These are phyloP conservation scores for Metellina segmentata DNA, from an alignment of 2,888 invertebrate species.

Conservation along the genomic window DNA sequence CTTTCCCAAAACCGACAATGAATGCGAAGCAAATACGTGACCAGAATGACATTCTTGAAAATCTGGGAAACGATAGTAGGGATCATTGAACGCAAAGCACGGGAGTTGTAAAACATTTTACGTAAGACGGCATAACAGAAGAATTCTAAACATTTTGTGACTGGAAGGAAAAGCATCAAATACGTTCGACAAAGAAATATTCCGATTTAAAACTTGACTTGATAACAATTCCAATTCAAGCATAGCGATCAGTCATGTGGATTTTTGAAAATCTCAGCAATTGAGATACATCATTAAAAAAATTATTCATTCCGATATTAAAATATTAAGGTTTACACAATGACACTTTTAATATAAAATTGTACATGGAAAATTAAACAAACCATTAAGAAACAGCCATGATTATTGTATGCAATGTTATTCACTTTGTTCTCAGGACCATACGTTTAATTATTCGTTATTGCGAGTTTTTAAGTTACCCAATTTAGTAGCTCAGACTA, in stretches of 20 bases:
- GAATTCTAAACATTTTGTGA: neutral
- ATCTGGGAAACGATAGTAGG: constrained; percentile 11
- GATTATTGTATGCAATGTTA: too few relatives aligned
- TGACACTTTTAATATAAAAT: too few relatives aligned
- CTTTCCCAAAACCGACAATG: neutral
- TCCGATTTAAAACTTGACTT: neutral
- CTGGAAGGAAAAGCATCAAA: neutral
- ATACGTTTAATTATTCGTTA: too few relatives aligned
- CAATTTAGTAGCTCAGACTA: too few relatives aligned
- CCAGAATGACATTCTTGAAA: constrained; percentile 15
- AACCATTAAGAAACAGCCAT: too few relatives aligned
- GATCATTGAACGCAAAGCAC: constrained; percentile 16
- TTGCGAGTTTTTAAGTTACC: too few relatives aligned
- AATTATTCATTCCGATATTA: too few relatives aligned
- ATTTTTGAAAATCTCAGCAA: too few relatives aligned
- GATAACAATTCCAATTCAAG: neutral
- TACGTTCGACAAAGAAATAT: neutral
- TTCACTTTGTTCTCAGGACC: too few relatives aligned
- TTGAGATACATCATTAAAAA: too few relatives aligned
- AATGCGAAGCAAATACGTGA: constrained; percentile 23
- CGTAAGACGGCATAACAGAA: neutral
- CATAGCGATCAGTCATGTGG: neutral
- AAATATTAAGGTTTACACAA: too few relatives aligned
- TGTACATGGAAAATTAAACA: too few relatives aligned
- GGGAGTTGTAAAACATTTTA: neutral